A percentile compares a stretch with the other conserved stretches of the same genome.
These are phyloP conservation scores for Parapristionchus giblindavisi DNA, from an alignment of 2,888 invertebrate genomes.

Conservation along the genomic window DNA sequence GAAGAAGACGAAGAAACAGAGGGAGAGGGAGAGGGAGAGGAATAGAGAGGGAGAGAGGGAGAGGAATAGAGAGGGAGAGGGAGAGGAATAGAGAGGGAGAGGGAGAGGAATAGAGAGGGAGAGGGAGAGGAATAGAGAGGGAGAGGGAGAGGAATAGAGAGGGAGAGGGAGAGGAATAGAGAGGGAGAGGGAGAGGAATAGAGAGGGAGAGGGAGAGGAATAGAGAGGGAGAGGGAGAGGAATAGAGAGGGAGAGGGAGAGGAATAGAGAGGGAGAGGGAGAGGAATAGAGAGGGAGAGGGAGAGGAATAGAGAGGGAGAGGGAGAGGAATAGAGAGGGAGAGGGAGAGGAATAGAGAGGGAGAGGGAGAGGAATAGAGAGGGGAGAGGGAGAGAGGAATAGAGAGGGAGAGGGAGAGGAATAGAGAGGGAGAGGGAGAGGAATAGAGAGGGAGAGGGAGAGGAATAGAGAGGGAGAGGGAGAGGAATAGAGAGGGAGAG, in stretches of 20 bases:
- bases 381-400: background rate
- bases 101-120: constrained; percentile 10
- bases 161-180: background rate
- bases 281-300: background rate
- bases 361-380: constrained; percentile 9
- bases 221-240: constrained; percentile 5
- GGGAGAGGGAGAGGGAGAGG: constrained; percentile 21
- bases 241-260: constrained; percentile 5
- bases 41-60: background rate
- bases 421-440: background rate
- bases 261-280: background rate
- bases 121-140: background rate
- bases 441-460: background rate
- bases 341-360: background rate
- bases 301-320: constrained; percentile 12
- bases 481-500: background rate
- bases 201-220: background rate
- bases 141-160: background rate
- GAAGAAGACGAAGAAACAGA: background rate
- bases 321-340: background rate
- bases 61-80: background rate
- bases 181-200: constrained; percentile 9
- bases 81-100: background rate
- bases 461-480: constrained; percentile 15
- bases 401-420: too few relatives aligned